A percentile compares a stretch with the other conserved stretches of the same genome.
These are phyloP conservation scores for Hydrocynus forskahlii DNA, from an alignment of 2,797 vertebrate species.

Conservation along the genomic window DNA sequence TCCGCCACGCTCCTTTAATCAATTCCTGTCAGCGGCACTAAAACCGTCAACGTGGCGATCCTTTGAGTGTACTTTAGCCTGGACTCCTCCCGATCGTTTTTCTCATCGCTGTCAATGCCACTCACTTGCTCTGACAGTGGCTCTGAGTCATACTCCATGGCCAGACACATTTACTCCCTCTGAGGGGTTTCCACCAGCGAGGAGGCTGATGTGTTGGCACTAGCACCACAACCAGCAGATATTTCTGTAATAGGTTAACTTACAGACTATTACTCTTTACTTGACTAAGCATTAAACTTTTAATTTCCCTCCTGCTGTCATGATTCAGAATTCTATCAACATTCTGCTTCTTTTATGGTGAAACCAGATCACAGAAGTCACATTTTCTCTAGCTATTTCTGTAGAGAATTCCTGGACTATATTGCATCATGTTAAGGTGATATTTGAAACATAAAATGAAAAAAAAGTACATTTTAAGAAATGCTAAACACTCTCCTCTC, in stretches of 20 bases:
- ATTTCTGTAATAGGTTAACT: neutral
- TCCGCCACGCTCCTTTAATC: constrained; percentile 57
- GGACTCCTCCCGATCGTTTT: constrained; percentile 24
- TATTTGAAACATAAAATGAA: no score
- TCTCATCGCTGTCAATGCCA: constrained; percentile 23
- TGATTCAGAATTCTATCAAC: neutral
- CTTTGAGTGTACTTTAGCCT: constrained; percentile 37
- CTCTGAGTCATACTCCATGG: constrained; percentile 58
- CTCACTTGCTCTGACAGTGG: constrained; percentile 16
- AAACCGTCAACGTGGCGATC: constrained; percentile 52
- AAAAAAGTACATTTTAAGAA: no score
- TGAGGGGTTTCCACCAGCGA: neutral
- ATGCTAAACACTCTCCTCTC: no score
- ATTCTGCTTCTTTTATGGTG: neutral
- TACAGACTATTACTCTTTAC: neutral
- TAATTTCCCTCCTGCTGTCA: neutral
- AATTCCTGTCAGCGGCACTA: constrained; percentile 58
- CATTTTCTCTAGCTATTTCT: no score
- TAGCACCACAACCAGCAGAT: neutral
- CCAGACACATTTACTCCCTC: neutral
- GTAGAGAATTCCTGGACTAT: no score
- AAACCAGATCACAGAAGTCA: neutral
- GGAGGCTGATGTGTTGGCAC: neutral
- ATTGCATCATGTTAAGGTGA: no score
- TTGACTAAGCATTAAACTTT: neutral